Evolutionary conservation across 2,113 vertebrate species (phyloP).

Genomic region (Xyliphius kryptos): DNA sequence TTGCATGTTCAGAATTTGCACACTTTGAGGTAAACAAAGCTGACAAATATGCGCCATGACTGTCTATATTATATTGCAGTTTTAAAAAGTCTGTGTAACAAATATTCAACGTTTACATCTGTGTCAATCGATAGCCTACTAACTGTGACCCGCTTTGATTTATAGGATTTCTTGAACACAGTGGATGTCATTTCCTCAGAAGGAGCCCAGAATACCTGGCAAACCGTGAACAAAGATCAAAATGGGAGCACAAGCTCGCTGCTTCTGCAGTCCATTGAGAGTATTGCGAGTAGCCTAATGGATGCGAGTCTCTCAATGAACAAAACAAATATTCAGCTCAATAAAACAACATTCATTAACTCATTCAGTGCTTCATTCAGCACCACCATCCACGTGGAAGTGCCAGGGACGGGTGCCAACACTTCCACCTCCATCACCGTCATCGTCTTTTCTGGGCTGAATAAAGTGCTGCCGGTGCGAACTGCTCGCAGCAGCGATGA

Average conservation of each 20-base stretch:
- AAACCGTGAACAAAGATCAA: slow-evolving; percentile 41
- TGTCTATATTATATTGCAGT: no score
- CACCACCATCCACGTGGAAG: slow-evolving; percentile 45
- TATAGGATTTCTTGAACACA: slow-evolving; percentile 55
- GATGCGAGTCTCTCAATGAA: slow-evolving; percentile 1
- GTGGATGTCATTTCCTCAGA: slow-evolving; percentile 48
- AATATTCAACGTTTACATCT: no score
- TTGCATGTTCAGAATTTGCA: no score
- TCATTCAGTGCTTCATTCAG: slow-evolving; percentile 37
- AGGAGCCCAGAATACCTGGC: slow-evolving; percentile 48
- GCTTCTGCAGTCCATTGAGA: slow-evolving; percentile 66
- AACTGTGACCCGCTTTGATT: no score
- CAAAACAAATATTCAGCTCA: slow-evolving; percentile 44
- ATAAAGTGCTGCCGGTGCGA: no score
- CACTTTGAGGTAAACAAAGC: no score
- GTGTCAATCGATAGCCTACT: no score
- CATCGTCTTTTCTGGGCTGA: slow-evolving; percentile 56
- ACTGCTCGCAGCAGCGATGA: slow-evolving; percentile 18
- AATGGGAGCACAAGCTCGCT: slow-evolving; percentile 48
- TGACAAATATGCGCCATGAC: no score
- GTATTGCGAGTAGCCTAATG: slow-evolving; percentile 47
- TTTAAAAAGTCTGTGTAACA: no score
- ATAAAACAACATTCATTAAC: slow-evolving; percentile 25
- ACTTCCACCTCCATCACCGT: slow-evolving; percentile 50
- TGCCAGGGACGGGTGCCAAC: slow-evolving; percentile 42